Evolutionary conservation across 2,797 vertebrate species (phyloP), one percentile per base, ranked within the genome.

Genomic region (Myotis vivesi): DNA sequence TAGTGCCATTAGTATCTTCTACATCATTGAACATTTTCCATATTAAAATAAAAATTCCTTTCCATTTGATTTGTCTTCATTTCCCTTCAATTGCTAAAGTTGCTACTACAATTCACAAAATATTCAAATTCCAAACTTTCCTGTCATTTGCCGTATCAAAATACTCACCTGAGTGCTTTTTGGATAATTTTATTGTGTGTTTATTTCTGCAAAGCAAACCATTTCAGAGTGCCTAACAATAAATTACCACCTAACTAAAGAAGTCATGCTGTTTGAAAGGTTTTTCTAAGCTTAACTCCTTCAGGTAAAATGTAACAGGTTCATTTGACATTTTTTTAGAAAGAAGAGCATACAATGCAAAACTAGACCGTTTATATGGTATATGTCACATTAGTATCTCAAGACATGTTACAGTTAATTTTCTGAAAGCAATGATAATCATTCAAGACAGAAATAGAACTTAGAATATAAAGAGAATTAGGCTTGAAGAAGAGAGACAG

Each of bases 201-300:
- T 97, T 96, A 94, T 87, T 96, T 97, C 92, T 96, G 46, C 41
- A 69, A 96, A 84, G 49, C 69, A 96, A 96, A 94, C 90, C 64
- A 94, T 97, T 97, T 96, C 88, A 94, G 76, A 97, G 91, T 71
- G 82, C 73, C 87, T 96, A 96, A 95, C 93, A 94, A 96, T 96
- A 96, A 97, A 97, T 97, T 96, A 96, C 76, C 92, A 96, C 94
- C 94, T 96, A 94, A 96, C 96, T 96, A 71, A 94, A 95, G 88
- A 95, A 96, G 68, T 79, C 95, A 89, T 66, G 85, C 55, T 96
- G 93, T 94, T 96, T 96, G 93, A 96, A 96, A 33, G 28, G 30
- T 77, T 95, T 91, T 95, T 91, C 62, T 84, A 76, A 79, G 86
- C 57, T 93, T 72, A 90, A 91, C 51, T 93, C 30, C 81, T 87